These are phyloP conservation scores for Eolophus roseicapilla DNA, from an alignment of 2,113 vertebrate genomes.

Conservation along the genomic window DNA sequence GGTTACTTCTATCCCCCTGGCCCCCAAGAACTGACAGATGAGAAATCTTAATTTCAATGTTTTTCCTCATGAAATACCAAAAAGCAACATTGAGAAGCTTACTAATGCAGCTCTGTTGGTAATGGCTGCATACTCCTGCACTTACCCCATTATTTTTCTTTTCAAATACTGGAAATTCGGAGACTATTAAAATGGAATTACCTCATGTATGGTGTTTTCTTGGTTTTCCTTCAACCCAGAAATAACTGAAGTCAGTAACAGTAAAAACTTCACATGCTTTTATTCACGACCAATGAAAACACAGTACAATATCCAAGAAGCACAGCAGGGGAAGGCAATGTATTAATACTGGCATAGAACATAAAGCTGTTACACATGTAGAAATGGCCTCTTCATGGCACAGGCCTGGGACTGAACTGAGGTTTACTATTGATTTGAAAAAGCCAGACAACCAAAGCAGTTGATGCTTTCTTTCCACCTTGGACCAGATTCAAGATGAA, in stretches of 20 bases:
- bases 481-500: neutral
- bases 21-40: neutral
- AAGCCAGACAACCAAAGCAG: neutral
- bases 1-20: neutral
- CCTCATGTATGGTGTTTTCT: neutral
- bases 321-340: neutral
- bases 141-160: neutral
- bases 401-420: neutral
- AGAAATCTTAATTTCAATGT: neutral
- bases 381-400: neutral
- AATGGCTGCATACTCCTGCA: neutral
- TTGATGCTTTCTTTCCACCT: no score
- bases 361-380: neutral
- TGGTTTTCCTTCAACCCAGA: neutral
- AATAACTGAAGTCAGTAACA: neutral
- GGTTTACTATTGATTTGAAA: neutral
- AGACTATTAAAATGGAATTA: slow-evolving; percentile 4
- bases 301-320: neutral
- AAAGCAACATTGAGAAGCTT: neutral
- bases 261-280: neutral
- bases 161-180: neutral
- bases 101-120: neutral
- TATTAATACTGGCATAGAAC: neutral
- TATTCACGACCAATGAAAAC: neutral
- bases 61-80: neutral